A percentile compares a stretch with the other conserved stretches of the same genome.
Evolutionary conservation across 2,113 vertebrate species (phyloP).

Genomic region (Penelope pileata): DNA sequence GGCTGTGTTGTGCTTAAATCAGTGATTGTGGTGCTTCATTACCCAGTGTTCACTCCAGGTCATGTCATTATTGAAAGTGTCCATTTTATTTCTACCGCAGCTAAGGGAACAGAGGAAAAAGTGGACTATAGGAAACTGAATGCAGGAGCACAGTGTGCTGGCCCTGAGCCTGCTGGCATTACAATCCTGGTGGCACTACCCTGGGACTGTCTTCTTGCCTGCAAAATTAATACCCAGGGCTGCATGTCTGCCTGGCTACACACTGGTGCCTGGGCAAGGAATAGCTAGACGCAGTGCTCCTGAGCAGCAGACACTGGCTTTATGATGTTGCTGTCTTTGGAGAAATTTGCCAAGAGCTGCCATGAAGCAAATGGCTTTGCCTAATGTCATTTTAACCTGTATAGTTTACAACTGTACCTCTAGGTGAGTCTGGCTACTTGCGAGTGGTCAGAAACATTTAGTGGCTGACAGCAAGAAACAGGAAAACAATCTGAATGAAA

Average conservation of each 20-base stretch:
- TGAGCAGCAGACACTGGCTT: accelerated
- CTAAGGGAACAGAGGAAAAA: accelerated
- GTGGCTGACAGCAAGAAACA: neutral
- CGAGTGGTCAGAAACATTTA: neutral
- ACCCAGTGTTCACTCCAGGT: neutral
- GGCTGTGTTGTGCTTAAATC: neutral
- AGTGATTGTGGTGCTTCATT: neutral
- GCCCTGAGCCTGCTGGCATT: neutral
- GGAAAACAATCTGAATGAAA: neutral
- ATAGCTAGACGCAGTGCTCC: neutral
- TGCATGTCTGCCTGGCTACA: neutral
- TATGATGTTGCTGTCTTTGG: neutral
- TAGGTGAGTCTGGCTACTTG: neutral
- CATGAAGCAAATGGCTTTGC: neutral
- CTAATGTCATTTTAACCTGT: neutral
- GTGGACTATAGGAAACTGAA: neutral
- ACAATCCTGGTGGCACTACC: neutral
- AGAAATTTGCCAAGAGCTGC: neutral
- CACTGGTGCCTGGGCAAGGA: neutral
- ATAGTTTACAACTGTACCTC: neutral
- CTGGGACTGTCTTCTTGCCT: neutral
- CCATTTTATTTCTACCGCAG: neutral
- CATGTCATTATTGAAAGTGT: neutral
- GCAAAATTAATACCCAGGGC: neutral
- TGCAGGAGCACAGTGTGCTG: neutral